These are phyloP conservation scores for Paguma larvata DNA, from an alignment of 2,797 vertebrate species.

Conservation along the genomic window DNA sequence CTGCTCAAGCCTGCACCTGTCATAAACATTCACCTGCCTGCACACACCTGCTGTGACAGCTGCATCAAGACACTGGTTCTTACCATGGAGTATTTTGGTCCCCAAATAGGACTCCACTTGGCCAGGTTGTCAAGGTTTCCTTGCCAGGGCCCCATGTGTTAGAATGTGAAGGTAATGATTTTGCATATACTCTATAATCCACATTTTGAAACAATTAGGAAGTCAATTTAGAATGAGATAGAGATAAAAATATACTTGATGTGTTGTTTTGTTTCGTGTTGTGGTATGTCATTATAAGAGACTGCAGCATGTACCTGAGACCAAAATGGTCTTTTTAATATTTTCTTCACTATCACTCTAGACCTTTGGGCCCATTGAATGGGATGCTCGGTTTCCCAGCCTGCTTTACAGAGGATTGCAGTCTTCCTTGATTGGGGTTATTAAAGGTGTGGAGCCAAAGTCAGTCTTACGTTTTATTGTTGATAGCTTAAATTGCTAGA, in stretches of 20 bases:
- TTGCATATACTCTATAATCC: background rate
- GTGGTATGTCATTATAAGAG: background rate
- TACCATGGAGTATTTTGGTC: background rate
- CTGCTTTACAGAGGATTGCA: background rate
- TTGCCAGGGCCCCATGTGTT: slow-evolving; percentile 25
- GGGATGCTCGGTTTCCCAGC: background rate
- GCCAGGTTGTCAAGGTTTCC: background rate
- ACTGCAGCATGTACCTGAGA: background rate
- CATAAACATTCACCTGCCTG: slow-evolving; percentile 12
- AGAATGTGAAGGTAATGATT: slow-evolving; percentile 28
- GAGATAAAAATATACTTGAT: background rate
- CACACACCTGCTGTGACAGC: background rate
- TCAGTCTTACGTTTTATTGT: background rate
- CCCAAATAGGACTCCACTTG: background rate
- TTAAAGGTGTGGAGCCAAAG: background rate
- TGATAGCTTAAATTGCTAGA: background rate
- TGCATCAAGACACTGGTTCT: background rate
- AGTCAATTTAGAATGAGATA: background rate
- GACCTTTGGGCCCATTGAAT: background rate
- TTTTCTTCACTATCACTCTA: background rate
- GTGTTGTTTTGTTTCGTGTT: background rate
- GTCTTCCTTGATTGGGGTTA: background rate
- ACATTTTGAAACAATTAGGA: slow-evolving; percentile 8
- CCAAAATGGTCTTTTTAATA: background rate
- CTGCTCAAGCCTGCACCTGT: slow-evolving; percentile 14